Base-by-base conservation (phyloP, 2,888 invertebrate species). In the Suillia variegata region DNA sequence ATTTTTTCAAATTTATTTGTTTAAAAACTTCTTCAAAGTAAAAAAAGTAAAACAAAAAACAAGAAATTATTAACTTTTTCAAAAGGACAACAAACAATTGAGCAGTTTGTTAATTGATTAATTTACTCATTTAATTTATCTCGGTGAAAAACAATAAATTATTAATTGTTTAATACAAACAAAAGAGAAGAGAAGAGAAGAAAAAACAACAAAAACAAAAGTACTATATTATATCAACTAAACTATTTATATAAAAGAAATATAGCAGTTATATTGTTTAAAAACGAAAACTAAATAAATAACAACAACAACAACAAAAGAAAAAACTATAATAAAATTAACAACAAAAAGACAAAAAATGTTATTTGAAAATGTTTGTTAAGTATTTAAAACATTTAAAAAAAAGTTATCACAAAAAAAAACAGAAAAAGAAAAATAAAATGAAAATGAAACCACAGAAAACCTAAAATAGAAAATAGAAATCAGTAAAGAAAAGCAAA, bases 401-500 rank as follows among this genome's bases (percentile, higher is more conserved):
- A 38, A 38, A 38, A 13, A 38, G n/a, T n/a, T 13, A 38, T 38
- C n/a, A 38, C 3, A 38, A 38, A 3, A 26, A 26, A 63, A 63
- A 6, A 38, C 12, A 38, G 31, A 17, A 20, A 13, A 34, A 38
- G 12, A 20, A 13, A 34, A 38, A n/a, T 24, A n/a, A 57, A 52
- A 42, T 20, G 18, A 66, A 42, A 47, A 54, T 59, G 54, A 59
- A 54, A 51, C n/a, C n/a, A n/a, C n/a, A n/a, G n/a, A n/a, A n/a
- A n/a, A n/a, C n/a, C n/a, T n/a, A n/a, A n/a, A n/a, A n/a, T n/a
- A n/a, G n/a, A n/a, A n/a, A n/a, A n/a, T 50, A 60, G 65, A 61
- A 65, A 55, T 62, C 57, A 59, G 53, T 55, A 56, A 62, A 50
- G 66, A 33, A 17, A 18, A 20, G 31, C n/a, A 34, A 33, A 34